A percentile compares a stretch with the other conserved stretches of the same genome.
Evolutionary conservation across 1,140 invertebrate species (phyloP).

Genomic region (Potamilus streckersoni): DNA sequence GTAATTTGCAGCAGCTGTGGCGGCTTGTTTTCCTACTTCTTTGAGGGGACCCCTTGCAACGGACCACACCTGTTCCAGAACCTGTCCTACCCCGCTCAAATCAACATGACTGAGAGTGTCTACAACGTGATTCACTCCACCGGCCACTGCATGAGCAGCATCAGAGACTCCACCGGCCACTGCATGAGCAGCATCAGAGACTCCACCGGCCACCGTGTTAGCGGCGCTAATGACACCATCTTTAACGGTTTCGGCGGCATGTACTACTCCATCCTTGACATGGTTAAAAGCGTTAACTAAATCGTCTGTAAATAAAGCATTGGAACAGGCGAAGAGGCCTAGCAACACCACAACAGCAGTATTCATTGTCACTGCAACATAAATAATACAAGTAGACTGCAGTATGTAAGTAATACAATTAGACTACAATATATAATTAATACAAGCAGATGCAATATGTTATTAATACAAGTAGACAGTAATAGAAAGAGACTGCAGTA

Average conservation of each 20-base stretch:
- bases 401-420: no score
- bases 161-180: slow-evolving; percentile 8
- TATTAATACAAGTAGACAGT: no score
- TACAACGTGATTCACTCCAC: background rate
- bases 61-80: slow-evolving; percentile 18
- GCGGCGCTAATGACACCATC: slow-evolving; percentile 12
- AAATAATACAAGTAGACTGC: no score
- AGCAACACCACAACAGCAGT: no score
- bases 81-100: background rate
- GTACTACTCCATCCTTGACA: background rate
- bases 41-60: slow-evolving; percentile 18
- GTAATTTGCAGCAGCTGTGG: slow-evolving; percentile 5
- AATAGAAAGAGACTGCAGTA: no score
- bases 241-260: slow-evolving; percentile 12
- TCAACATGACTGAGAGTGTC: slow-evolving; percentile 1
- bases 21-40: slow-evolving; percentile 8
- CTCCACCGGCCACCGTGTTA: slow-evolving; percentile 8
- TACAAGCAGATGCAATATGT: no score
- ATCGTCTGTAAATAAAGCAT: background rate
- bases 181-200: slow-evolving; percentile 10
- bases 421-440: no score
- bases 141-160: slow-evolving; percentile 11
- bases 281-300: background rate
- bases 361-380: no score
- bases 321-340: no score